These are phyloP conservation scores for Lomographa bimaculata DNA, from an alignment of 2,888 invertebrate genomes.

Conservation along the genomic window DNA sequence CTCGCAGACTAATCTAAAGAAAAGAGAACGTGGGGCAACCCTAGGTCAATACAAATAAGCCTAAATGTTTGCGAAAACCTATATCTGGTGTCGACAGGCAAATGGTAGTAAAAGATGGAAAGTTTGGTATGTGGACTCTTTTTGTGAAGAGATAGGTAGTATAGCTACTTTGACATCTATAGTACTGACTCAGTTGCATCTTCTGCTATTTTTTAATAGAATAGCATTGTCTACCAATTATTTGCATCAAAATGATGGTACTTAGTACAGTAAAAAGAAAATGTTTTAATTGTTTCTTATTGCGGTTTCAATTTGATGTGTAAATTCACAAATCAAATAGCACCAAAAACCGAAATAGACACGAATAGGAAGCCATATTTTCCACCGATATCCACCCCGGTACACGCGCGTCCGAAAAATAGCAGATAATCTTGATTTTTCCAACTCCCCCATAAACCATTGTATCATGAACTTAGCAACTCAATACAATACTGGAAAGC, in stretches of 20 bases:
- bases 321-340: slow-evolving; percentile 25
- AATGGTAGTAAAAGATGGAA: slow-evolving; percentile 37
- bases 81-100: slow-evolving; percentile 66
- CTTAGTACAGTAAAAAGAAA: too few species aligned
- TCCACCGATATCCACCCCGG: slow-evolving; percentile 74
- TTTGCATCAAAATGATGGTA: too few species aligned
- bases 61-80: slow-evolving; percentile 72
- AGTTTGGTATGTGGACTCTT: slow-evolving; percentile 7
- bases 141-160: slow-evolving; percentile 1
- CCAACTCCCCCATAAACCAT: slow-evolving; percentile 63
- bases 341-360: slow-evolving; percentile 53
- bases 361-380: slow-evolving; percentile 82
- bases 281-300: too few species aligned
- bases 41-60: slow-evolving; percentile 51
- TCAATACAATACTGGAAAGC: slow-evolving; percentile 3
- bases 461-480: slow-evolving; percentile 29
- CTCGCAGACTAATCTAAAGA: neutral
- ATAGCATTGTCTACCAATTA: too few species aligned
- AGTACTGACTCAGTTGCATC: too few species aligned
- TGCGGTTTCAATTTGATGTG: too few species aligned
- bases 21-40: slow-evolving; percentile 8
- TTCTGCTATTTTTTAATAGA: too few species aligned
- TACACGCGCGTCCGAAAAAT: slow-evolving; percentile 75
- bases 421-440: slow-evolving; percentile 82
- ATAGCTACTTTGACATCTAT: neutral